Evolutionary conservation across 2,888 invertebrate genomes (phyloP).

Genomic region (Strigamia transsilvanica): DNA sequence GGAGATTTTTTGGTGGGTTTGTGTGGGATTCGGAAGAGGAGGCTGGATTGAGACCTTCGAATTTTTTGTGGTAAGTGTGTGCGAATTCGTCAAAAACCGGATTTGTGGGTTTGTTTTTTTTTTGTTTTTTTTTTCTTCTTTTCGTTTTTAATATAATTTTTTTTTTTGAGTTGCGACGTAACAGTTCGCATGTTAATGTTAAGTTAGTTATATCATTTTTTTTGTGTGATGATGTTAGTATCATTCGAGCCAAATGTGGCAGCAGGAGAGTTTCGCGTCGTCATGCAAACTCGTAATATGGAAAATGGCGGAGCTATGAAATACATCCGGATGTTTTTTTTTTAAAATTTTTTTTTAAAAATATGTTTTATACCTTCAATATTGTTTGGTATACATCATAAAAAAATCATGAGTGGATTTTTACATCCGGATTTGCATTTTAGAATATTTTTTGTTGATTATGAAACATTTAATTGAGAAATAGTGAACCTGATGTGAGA

Average conservation of each 20-base stretch:
- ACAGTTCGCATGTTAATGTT: not conserved
- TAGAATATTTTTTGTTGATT: not conserved
- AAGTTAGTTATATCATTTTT: not conserved
- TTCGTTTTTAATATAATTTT: not conserved
- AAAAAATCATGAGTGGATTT: not conserved
- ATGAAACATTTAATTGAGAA: not conserved
- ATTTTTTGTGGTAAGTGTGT: not conserved
- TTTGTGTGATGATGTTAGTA: no score
- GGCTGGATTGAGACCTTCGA: constrained; percentile 29
- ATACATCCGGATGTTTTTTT: no score
- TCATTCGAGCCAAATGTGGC: no score
- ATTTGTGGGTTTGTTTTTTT: not conserved
- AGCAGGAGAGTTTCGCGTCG: no score
- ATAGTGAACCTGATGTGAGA: not conserved
- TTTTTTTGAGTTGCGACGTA: not conserved
- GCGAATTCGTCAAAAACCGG: constrained; percentile 37
- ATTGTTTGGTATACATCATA: no score
- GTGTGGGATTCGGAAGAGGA: constrained; percentile 18
- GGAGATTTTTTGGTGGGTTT: not conserved
- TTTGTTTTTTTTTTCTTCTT: not conserved
- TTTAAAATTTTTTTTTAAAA: no score
- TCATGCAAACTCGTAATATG: no score
- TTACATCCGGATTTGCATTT: not conserved
- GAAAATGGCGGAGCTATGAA: no score
- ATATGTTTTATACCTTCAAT: no score